Percentiles rank a stretch among this genome's conserved stretches.
phyloP scores from a whole-genome alignment of 2,797 vertebrate genomes.

The Molossus alvarezi region DNA sequence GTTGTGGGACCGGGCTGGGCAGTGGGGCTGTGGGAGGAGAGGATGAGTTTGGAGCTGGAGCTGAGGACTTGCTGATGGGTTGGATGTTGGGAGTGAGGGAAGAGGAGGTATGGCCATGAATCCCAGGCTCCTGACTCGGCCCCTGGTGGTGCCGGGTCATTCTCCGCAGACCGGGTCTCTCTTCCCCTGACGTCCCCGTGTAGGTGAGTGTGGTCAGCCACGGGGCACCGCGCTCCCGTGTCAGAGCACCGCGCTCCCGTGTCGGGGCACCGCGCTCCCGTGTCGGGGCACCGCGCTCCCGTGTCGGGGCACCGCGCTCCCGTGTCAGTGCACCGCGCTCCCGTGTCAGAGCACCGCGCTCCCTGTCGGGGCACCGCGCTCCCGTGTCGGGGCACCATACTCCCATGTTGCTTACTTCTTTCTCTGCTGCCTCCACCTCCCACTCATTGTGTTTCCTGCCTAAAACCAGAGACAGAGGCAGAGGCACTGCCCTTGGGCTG shows the following conservation, averaged over 20 bases:
- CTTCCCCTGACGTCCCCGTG: not conserved
- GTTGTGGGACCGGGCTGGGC: no score
- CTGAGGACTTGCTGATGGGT: not conserved
- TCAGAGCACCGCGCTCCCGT: fast-evolving
- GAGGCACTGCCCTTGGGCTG: constrained; percentile 23
- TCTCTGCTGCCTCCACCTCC: not conserved
- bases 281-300: fast-evolving
- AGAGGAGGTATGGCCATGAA: not conserved
- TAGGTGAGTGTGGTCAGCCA: not conserved
- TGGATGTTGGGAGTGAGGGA: not conserved
- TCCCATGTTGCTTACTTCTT: not conserved
- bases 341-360: not conserved
- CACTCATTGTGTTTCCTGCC: constrained; percentile 3
- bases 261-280: not conserved
- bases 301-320: not conserved
- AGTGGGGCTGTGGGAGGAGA: fast-evolving
- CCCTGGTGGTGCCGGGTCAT: fast-evolving
- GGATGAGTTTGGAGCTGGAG: not conserved
- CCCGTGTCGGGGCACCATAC: fast-evolving
- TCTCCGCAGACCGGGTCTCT: fast-evolving
- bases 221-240: not conserved
- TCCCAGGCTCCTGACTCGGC: not conserved
- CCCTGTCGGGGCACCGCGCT: not conserved
- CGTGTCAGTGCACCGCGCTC: not conserved
- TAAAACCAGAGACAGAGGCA: constrained; percentile 3